phyloP scores from a whole-genome alignment of 2,888 invertebrate species.

The Drosophila nigritarsus region DNA sequence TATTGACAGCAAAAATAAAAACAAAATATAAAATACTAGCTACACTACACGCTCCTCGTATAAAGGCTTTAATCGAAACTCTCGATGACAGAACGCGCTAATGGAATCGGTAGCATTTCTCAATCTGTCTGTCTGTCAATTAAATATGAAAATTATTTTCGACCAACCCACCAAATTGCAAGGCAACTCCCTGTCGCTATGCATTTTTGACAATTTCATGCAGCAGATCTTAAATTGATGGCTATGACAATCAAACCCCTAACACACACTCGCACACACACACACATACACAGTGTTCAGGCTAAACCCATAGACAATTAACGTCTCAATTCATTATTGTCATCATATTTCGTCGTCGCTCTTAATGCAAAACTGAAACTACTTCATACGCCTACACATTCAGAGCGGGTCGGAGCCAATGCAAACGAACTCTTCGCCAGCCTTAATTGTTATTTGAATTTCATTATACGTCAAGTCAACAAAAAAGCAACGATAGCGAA shows the following conservation, averaged over 20 bases:
- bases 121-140: constrained; percentile 63
- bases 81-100: constrained; percentile 59
- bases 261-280: neutral
- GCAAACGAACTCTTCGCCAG: constrained; percentile 20
- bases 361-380: constrained; percentile 64
- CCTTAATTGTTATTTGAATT: constrained; percentile 64
- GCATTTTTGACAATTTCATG: constrained; percentile 66
- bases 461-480: constrained; percentile 47
- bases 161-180: constrained; percentile 51
- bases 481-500: neutral
- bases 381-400: constrained; percentile 37
- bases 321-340: constrained; percentile 70
- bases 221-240: constrained; percentile 55
- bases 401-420: constrained; percentile 12
- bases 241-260: constrained; percentile 35
- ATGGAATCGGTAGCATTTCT: constrained; percentile 74
- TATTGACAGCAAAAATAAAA: constrained; percentile 44
- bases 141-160: constrained; percentile 68
- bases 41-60: neutral
- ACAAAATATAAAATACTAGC: constrained; percentile 1
- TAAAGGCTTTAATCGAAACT: constrained; percentile 21
- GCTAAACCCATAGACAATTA: constrained; percentile 42
- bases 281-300: neutral
- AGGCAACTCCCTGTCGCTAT: constrained; percentile 20
- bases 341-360: constrained; percentile 44